Evolutionary conservation across 53 echinoderm and acorn worm genomes (phyloP).

Genomic region (Actinopyga echinites): DNA sequence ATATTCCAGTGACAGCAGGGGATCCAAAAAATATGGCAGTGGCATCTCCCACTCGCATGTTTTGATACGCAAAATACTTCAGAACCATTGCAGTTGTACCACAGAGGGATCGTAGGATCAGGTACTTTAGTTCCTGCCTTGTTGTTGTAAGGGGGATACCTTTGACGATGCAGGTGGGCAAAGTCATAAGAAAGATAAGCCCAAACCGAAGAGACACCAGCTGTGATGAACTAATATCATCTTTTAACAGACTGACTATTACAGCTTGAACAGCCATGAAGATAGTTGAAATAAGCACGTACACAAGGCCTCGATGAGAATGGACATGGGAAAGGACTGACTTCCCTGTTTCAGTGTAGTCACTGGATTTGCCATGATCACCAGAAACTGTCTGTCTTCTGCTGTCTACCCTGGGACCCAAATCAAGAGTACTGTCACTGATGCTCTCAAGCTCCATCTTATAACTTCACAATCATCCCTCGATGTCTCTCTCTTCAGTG

Average conservation of each 20-base stretch:
- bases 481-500: no score
- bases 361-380: no score
- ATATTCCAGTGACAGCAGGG: not conserved
- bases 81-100: not conserved
- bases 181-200: not conserved
- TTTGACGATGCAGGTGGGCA: not conserved
- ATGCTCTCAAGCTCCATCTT: no score
- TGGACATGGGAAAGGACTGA: not conserved
- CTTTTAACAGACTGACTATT: conserved; percentile 13
- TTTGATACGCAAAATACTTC: conserved; percentile 12
- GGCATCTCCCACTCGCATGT: conserved; percentile 21
- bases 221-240: not conserved
- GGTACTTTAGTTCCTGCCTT: not conserved
- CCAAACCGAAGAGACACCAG: not conserved
- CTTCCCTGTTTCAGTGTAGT: not conserved
- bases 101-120: not conserved
- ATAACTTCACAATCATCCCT: no score
- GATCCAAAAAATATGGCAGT: conserved; percentile 1
- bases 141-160: not conserved
- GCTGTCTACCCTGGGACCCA: no score
- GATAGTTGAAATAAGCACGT: not conserved
- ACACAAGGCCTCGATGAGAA: not conserved
- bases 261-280: not conserved
- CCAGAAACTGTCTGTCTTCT: no score
- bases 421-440: no score